These are phyloP conservation scores for Bombus picipes DNA, from an alignment of 1,140 invertebrate genomes.

Conservation along the genomic window DNA sequence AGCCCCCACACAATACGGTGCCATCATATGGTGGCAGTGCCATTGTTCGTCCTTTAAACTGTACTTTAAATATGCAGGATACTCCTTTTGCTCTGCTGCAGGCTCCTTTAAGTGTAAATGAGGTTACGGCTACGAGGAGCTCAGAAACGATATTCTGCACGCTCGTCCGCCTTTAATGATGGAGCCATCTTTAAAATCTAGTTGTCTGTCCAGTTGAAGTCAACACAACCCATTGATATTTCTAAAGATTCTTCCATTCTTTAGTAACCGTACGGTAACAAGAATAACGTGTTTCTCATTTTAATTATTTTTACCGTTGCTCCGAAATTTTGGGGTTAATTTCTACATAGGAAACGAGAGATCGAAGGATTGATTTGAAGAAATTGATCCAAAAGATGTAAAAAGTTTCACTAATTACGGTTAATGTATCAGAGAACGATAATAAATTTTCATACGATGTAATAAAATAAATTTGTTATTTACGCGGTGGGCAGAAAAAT, in stretches of 20 bases:
- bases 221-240: neutral
- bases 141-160: neutral
- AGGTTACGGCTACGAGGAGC: constrained; percentile 12
- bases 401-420: too few relatives aligned
- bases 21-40: constrained; percentile 28
- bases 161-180: neutral
- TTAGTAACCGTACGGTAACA: too few relatives aligned
- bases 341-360: too few relatives aligned
- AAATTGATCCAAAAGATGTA: too few relatives aligned
- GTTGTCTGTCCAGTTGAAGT: neutral
- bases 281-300: neutral
- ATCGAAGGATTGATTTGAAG: too few relatives aligned
- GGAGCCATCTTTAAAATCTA: neutral
- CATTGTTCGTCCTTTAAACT: constrained; percentile 45
- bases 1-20: constrained; percentile 10
- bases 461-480: neutral
- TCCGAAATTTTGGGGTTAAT: too few relatives aligned
- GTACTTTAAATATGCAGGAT: constrained; percentile 35
- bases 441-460: too few relatives aligned
- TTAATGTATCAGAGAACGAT: too few relatives aligned
- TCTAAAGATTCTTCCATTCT: neutral
- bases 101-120: constrained; percentile 43
- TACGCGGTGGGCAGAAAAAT: neutral
- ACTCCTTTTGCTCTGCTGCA: constrained; percentile 26
- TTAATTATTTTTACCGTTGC: neutral